These are phyloP conservation scores for Conopomorpha cramerella DNA, from an alignment of 1,140 invertebrate genomes.

Conservation along the genomic window DNA sequence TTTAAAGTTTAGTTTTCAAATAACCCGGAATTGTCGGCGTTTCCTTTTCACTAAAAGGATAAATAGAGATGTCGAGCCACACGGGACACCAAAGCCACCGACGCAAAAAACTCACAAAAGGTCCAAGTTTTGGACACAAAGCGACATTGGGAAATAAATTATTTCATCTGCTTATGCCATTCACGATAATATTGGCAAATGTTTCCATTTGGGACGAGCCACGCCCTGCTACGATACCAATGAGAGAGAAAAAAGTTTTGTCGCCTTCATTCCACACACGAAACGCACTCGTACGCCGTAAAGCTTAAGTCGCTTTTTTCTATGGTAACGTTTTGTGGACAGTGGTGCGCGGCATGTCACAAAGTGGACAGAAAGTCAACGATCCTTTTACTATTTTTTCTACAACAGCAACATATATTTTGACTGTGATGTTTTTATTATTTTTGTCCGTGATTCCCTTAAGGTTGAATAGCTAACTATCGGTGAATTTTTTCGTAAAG, in stretches of 20 bases:
- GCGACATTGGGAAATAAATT: slow-evolving; percentile 56
- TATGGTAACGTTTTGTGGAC: slow-evolving; percentile 5
- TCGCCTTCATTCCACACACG: neutral
- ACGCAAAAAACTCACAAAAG: slow-evolving; percentile 50
- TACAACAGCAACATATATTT: slow-evolving; percentile 50
- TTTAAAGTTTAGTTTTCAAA: neutral
- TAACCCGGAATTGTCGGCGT: slow-evolving; percentile 21
- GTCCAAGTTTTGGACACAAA: slow-evolving; percentile 50
- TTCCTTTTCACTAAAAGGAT: slow-evolving; percentile 33
- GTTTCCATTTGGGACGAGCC: slow-evolving; percentile 53
- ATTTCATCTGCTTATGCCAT: slow-evolving; percentile 58
- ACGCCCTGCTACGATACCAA: slow-evolving; percentile 36
- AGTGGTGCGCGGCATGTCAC: slow-evolving; percentile 30
- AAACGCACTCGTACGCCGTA: neutral
- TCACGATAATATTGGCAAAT: slow-evolving; percentile 60
- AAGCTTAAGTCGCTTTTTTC: slow-evolving; percentile 1
- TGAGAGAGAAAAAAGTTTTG: slow-evolving; percentile 17
- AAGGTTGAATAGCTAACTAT: slow-evolving; percentile 34
- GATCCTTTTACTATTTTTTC: slow-evolving; percentile 46
- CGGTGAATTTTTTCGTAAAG: slow-evolving; percentile 35
- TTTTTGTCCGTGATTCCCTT: slow-evolving; percentile 50
- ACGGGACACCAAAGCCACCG: slow-evolving; percentile 38
- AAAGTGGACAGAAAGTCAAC: slow-evolving; percentile 48
- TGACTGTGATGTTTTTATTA: slow-evolving; percentile 60
- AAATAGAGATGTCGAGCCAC: slow-evolving; percentile 50